phyloP scores from a whole-genome alignment of 2,113 vertebrate genomes.

The Myotis brandtii region DNA sequence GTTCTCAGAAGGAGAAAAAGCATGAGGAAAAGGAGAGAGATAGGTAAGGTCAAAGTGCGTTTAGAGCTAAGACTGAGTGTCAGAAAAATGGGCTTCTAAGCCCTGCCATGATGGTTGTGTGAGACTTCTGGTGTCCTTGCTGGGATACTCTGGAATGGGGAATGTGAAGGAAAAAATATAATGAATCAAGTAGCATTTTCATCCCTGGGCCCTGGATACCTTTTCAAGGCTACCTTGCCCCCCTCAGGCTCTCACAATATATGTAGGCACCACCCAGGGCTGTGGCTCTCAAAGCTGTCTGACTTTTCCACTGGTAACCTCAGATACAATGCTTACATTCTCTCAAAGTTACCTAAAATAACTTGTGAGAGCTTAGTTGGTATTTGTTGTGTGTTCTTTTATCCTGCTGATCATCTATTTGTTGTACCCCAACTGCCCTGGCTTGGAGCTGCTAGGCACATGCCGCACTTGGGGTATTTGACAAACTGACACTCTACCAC shows the following conservation, averaged over 20 bases:
- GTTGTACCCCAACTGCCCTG: rapidly evolving
- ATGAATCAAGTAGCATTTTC: not conserved
- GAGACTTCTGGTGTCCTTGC: not conserved
- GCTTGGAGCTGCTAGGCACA: constrained; percentile 81
- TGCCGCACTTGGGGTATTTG: constrained; percentile 99
- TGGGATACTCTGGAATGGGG: not conserved
- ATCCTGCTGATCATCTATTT: not conserved
- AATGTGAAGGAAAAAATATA: constrained; percentile 45
- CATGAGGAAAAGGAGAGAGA: not conserved
- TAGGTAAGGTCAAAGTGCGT: not conserved
- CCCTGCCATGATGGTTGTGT: not conserved
- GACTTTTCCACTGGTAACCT: not conserved
- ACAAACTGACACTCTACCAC: constrained; percentile 98
- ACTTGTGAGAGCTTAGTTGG: not conserved
- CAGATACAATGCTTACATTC: not conserved
- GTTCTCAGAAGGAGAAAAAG: not conserved
- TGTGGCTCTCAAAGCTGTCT: not conserved
- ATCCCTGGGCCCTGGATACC: not conserved
- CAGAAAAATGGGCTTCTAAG: not conserved
- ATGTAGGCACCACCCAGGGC: not conserved
- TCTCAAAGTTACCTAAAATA: not conserved
- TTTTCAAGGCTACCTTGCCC: constrained; percentile 1
- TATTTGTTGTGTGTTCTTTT: not conserved
- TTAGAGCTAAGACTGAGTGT: not conserved
- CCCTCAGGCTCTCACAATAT: not conserved